Conservation (phyloP, 2,113 vertebrate species). For the Labeo catla region DNA sequence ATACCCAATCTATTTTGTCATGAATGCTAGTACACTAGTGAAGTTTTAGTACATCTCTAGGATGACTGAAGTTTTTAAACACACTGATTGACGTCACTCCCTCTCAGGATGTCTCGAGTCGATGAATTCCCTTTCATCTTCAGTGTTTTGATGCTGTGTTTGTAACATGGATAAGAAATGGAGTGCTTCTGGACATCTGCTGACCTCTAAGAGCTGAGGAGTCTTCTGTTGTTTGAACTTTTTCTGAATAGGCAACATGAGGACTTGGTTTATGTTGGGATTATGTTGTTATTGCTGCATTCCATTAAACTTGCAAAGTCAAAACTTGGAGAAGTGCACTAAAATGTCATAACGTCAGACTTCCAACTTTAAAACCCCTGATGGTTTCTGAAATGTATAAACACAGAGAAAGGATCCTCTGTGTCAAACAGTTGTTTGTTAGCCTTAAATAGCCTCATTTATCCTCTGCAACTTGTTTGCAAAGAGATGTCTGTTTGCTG, state of each 20-base stretch:
- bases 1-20: neutral
- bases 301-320: neutral
- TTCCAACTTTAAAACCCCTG: neutral
- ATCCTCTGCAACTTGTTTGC: neutral
- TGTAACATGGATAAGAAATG: neutral
- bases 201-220: neutral
- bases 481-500: neutral
- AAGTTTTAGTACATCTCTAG: neutral
- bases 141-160: neutral
- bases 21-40: neutral
- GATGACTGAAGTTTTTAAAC: neutral
- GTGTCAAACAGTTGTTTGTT: neutral
- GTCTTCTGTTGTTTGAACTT: neutral
- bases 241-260: neutral
- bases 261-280: neutral
- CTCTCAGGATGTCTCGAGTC: neutral
- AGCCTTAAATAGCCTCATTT: neutral
- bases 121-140: neutral
- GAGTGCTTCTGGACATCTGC: neutral
- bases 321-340: neutral
- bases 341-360: neutral
- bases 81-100: neutral
- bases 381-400: neutral
- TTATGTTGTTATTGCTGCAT: neutral
- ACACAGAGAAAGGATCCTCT: neutral